Evolutionary conservation across 2,113 vertebrate species (phyloP), one percentile per base, ranked within the genome.

Genomic region (Cyanocitta stelleri): DNA sequence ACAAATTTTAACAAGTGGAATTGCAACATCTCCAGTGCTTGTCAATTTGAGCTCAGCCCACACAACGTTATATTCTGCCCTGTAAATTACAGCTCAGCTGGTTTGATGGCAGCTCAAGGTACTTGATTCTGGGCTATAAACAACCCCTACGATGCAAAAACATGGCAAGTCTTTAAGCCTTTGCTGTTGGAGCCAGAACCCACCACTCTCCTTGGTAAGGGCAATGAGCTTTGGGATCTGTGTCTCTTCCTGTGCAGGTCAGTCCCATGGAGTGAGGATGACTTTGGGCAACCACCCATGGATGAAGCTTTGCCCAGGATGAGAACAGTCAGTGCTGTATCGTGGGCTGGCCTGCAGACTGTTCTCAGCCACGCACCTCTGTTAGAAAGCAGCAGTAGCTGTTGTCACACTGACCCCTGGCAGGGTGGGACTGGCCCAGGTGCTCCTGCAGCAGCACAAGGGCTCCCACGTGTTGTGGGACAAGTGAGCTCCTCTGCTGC

Each of bases 1-100:
- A 96, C 89, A 97, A 71, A 95, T 89, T 88, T 94, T 92, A 95
- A 85, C 91, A 94, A 96, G 76, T 93, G 79, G 63, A 94, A 95
- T 96, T 94, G 96, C 88, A 95, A 92, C 88, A 87, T 89, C 72
- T 79, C 86, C 84, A 64, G 61, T 54, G 51, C 83, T 77, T 88
- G 84, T 95, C 90, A 90, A n/a, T 55, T 82, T 87, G 61, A 59
- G 87, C 89, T 87, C 84, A 86, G 76, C 92, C 94, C 81, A 95
- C 91, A 96, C 9, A 9, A 22, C 8, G 39, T 83, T 90, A 90
- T 95, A 91, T 95, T 96, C 93, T 97, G 72, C 67, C 83, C 80
- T 35, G 78, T 46, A 97, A 96, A 96, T 96, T 95, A 92, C 63
- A 97, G 87, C 82, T 95, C 63, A 97, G 80, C 85, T 93, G 67